Evolutionary conservation across 30 jellyfish, hydroid and myxozoan genomes (phyloP).

Genomic region (Aurelia sp.): DNA sequence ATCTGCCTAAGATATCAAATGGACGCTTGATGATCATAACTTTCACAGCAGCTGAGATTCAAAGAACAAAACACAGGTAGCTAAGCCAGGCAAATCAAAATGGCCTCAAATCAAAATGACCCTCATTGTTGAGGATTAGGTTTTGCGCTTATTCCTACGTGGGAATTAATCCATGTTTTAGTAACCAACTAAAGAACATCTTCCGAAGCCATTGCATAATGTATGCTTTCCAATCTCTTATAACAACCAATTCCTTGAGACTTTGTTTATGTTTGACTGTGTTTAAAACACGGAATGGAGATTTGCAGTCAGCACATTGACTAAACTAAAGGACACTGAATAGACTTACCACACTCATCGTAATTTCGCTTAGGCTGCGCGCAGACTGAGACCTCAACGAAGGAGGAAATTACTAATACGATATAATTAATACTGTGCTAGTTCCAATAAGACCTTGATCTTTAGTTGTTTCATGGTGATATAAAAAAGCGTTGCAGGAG

Average conservation of each 20-base stretch:
- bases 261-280: conserved; percentile 8
- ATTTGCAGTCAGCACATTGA: neutral
- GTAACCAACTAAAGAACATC: conserved; percentile 17
- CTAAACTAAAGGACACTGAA: neutral
- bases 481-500: no score
- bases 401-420: no score
- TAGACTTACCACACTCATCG: neutral
- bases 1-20: no score
- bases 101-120: neutral
- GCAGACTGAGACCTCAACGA: no score
- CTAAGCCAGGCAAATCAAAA: neutral
- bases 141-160: neutral
- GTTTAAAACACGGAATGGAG: conserved; percentile 31
- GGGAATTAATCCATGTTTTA: conserved; percentile 24
- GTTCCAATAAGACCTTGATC: no score
- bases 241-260: neutral
- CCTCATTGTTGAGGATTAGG: neutral
- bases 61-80: neutral
- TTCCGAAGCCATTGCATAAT: conserved; percentile 13
- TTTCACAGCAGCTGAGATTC: neutral
- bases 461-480: no score
- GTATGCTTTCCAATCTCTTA: conserved; percentile 35
- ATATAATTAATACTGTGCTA: no score
- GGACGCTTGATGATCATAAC: no score
- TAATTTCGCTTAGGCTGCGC: no score